These are phyloP conservation scores for Hylaea fasciaria DNA, from an alignment of 2,888 invertebrate genomes.

Conservation along the genomic window DNA sequence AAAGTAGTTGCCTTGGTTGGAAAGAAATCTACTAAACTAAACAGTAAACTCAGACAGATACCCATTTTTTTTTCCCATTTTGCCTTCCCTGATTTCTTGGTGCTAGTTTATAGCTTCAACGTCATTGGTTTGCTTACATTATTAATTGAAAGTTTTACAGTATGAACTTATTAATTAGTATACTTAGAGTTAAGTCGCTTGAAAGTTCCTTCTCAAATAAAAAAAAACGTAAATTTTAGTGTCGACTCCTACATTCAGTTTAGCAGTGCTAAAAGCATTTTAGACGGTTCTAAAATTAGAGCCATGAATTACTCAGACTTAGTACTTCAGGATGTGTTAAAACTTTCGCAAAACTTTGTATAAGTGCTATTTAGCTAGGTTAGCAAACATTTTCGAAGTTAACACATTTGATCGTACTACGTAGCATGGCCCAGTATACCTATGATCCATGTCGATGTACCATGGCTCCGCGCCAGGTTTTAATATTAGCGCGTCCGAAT, in stretches of 20 bases:
- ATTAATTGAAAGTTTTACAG: too few species aligned
- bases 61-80: too few species aligned
- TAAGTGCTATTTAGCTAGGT: not conserved
- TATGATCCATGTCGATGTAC: conserved; percentile 61
- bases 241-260: not conserved
- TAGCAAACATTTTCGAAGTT: not conserved
- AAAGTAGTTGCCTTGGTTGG: not conserved
- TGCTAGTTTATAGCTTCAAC: too few species aligned
- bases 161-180: too few species aligned
- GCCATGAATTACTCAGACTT: conserved; percentile 2
- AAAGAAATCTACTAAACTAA: conserved; percentile 4
- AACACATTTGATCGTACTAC: conserved; percentile 11
- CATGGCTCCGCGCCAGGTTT: conserved; percentile 75
- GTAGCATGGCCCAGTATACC: conserved; percentile 33
- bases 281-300: conserved; percentile 13
- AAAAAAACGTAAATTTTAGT: not conserved
- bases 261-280: not conserved
- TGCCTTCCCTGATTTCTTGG: too few species aligned
- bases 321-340: not conserved
- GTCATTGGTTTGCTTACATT: too few species aligned
- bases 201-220: too few species aligned
- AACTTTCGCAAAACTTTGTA: not conserved
- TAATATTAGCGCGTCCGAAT: conserved; percentile 73
- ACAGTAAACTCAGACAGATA: too few species aligned
- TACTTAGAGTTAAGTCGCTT: not conserved